Conservation (phyloP, 2,113 vertebrate species). For the Nycticebus coucang region DNA sequence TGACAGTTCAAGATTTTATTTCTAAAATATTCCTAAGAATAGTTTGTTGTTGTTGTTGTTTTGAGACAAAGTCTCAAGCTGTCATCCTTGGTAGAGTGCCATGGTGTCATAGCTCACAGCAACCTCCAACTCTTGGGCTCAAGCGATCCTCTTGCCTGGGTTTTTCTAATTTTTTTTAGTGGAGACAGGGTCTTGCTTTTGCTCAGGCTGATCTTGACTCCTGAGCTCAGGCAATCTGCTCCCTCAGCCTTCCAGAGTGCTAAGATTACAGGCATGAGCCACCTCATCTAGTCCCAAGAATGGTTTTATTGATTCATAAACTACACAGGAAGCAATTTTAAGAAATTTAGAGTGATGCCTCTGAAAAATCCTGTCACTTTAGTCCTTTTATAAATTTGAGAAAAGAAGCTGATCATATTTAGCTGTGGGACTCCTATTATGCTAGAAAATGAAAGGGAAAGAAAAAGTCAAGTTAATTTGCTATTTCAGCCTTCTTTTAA, state of each 20-base stretch:
- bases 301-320: constrained; percentile 19
- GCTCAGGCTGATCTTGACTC: too few relatives aligned
- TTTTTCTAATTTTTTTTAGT: too few relatives aligned
- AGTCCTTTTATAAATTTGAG: constrained; percentile 21
- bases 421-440: not conserved
- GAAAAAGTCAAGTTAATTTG: not conserved
- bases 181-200: too few relatives aligned
- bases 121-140: too few relatives aligned
- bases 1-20: not conserved
- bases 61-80: too few relatives aligned
- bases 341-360: not conserved
- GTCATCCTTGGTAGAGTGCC: too few relatives aligned
- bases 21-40: not conserved
- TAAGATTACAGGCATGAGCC: too few relatives aligned
- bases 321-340: not conserved
- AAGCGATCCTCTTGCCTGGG: too few relatives aligned
- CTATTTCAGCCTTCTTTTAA: not conserved
- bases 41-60: not conserved
- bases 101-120: too few relatives aligned
- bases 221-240: too few relatives aligned
- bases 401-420: not conserved
- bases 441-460: constrained; percentile 23
- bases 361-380: not conserved
- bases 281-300: not conserved
- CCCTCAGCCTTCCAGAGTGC: too few relatives aligned